Conservation (phyloP, 2,888 invertebrate genomes). For the Agonopterix heracliana region DNA sequence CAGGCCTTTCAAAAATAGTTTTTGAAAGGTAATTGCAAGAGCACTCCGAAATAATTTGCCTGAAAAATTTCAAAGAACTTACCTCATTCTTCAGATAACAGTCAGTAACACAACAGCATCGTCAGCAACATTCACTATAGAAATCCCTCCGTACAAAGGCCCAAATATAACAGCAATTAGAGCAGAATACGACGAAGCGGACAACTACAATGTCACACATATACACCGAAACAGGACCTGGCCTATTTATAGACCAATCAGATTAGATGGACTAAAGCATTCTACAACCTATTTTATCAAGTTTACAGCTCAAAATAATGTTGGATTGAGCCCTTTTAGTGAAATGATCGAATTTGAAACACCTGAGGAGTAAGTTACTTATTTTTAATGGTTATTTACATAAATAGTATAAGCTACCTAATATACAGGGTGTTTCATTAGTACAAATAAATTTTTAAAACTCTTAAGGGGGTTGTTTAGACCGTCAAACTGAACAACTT, state of each 20-base stretch:
- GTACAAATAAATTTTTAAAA: too few species aligned
- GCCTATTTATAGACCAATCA: slow-evolving; percentile 44
- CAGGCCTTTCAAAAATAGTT: too few species aligned
- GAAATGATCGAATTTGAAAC: slow-evolving; percentile 38
- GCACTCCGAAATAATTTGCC: too few species aligned
- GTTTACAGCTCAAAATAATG: slow-evolving; percentile 55
- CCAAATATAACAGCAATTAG: slow-evolving; percentile 47
- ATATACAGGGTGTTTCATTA: too few species aligned
- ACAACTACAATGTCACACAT: slow-evolving; percentile 44
- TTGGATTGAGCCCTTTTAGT: slow-evolving; percentile 48
- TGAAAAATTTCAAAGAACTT: too few species aligned
- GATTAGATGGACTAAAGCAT: slow-evolving; percentile 46
- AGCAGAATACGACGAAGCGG: slow-evolving; percentile 49
- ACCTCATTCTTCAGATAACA: slow-evolving; percentile 27
- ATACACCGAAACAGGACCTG: slow-evolving; percentile 59
- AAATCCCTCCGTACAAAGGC: slow-evolving; percentile 29
- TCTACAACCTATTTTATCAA: slow-evolving; percentile 45
- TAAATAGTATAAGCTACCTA: too few species aligned
- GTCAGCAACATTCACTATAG: slow-evolving; percentile 43
- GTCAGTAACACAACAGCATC: slow-evolving; percentile 34
- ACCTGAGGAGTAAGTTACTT: slow-evolving; percentile 47
- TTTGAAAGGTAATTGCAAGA: too few species aligned
- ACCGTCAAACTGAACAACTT: too few species aligned
- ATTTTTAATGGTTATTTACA: not conserved
- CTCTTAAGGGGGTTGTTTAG: too few species aligned